Evolutionary conservation across 2,888 invertebrate species (phyloP).

Genomic region (Trisateles emortualis): DNA sequence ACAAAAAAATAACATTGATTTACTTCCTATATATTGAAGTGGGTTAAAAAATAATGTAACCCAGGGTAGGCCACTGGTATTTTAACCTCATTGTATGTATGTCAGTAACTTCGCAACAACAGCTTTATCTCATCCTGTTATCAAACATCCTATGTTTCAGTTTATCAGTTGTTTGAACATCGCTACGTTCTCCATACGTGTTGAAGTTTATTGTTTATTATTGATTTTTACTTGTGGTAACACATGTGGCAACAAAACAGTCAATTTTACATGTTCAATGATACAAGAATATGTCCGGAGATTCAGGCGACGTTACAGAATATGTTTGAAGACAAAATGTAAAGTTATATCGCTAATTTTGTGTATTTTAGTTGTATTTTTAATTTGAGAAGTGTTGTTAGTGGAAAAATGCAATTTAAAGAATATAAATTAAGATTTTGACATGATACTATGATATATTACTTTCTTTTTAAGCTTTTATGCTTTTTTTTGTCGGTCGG

Average conservation of each 20-base stretch:
- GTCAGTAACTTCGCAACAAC: constrained; percentile 12
- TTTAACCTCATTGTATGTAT: too few species aligned
- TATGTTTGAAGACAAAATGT: constrained; percentile 88
- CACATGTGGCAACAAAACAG: constrained; percentile 74
- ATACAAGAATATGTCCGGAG: constrained; percentile 62
- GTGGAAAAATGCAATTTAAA: too few species aligned
- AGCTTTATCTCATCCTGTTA: constrained; percentile 40
- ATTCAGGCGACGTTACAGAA: constrained; percentile 52
- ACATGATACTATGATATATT: too few species aligned
- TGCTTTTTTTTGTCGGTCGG: too few species aligned
- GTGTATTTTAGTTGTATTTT: constrained; percentile 14
- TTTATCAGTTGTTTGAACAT: constrained; percentile 69
- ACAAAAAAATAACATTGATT: too few species aligned
- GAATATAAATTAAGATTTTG: too few species aligned
- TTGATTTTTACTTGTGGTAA: constrained; percentile 33
- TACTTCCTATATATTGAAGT: too few species aligned
- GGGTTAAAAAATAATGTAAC: too few species aligned
- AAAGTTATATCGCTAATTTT: constrained; percentile 49
- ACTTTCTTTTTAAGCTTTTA: too few species aligned
- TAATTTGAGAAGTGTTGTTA: constrained; percentile 6
- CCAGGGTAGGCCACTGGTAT: too few species aligned
- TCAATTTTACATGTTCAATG: constrained; percentile 61
- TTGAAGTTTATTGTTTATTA: constrained; percentile 19
- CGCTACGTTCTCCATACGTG: constrained; percentile 19
- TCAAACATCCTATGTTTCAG: constrained; percentile 69